Evolutionary conservation across 1,140 invertebrate species (phyloP), one percentile per base, ranked within the genome.

Genomic region (Chrysomallon squamiferum): DNA sequence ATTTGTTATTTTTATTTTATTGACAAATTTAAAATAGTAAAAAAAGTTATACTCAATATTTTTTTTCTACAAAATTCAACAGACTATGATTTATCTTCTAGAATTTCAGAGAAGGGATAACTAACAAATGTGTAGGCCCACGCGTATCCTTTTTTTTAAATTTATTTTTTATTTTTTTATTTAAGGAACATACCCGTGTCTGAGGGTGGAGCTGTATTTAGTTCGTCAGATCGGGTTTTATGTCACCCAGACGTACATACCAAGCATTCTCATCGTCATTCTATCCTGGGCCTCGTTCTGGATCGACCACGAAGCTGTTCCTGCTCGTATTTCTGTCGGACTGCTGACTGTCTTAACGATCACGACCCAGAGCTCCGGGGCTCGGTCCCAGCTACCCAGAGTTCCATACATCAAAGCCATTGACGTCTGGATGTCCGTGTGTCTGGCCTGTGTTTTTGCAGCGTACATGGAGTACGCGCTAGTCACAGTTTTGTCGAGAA

Each of bases 391-490:
- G 29, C 69, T 81, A 33, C 79, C 80, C 11, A 72, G 79, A 54
- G 87, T 88, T 0, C 86, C 86, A 0, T 88, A 88, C 56, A 75
- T 90, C 27, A 91, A 94, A 91, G 92, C 92, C 4, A 85, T 94
- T 22, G 93, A 95, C 81, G 84, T 94, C 2, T 95, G 93, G 93
- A 94, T 94, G 92, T 92, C 92, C 6, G 91, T 91, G 7, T 94
- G 93, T 75, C 93, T 94, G 89, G 88, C 93, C 58, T 94, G 93
- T 59, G 93, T 95, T 3, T 94, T 94, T 78, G 90, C 91, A 1
- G 91, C 93, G 9, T 84, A 95, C 18, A 90, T 91, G 30, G 93
- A 95, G 86, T 95, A 93, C 78, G 92, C 93, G 0, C 90, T 94
- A 7, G 92, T 94, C 6, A 83, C 80, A 30, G 69, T 76, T 3